These are phyloP conservation scores for Phasianus colchicus DNA, from an alignment of 2,113 vertebrate genomes.

Conservation along the genomic window DNA sequence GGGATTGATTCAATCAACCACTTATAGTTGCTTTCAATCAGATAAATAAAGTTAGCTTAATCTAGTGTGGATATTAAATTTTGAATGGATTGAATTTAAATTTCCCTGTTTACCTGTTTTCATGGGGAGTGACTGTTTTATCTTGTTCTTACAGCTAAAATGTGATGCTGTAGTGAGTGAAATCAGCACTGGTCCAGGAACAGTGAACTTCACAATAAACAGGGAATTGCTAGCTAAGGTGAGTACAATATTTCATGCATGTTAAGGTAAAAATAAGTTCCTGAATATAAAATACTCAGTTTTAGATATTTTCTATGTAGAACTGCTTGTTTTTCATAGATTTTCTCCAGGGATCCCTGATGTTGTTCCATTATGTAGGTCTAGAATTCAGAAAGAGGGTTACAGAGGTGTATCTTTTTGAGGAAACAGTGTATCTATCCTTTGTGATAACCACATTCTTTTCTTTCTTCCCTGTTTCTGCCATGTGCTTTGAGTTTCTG, in stretches of 20 bases:
- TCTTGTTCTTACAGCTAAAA: conserved; percentile 80
- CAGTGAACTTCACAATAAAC: conserved; percentile 89
- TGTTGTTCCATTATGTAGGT: neutral
- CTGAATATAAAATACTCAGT: neutral
- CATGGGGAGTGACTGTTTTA: neutral
- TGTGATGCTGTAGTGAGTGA: conserved; percentile 86
- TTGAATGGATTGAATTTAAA: neutral
- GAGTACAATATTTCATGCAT: conserved; percentile 26
- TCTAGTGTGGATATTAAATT: neutral
- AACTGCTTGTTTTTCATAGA: neutral
- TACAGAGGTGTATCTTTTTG: neutral
- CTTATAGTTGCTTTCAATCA: neutral
- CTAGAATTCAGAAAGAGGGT: neutral
- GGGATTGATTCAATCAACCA: neutral
- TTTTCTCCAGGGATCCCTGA: neutral
- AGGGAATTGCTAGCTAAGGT: conserved; percentile 90
- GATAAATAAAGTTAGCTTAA: neutral
- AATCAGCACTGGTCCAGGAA: conserved; percentile 79
- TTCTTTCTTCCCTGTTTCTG: neutral
- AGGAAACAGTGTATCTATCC: neutral
- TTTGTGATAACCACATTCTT: neutral
- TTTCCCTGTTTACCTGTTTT: neutral
- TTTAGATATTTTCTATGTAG: neutral
- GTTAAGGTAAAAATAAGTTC: neutral
- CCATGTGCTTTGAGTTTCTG: neutral